These are phyloP conservation scores for Periplaneta americana DNA, from an alignment of 1,140 invertebrate species.

Conservation along the genomic window DNA sequence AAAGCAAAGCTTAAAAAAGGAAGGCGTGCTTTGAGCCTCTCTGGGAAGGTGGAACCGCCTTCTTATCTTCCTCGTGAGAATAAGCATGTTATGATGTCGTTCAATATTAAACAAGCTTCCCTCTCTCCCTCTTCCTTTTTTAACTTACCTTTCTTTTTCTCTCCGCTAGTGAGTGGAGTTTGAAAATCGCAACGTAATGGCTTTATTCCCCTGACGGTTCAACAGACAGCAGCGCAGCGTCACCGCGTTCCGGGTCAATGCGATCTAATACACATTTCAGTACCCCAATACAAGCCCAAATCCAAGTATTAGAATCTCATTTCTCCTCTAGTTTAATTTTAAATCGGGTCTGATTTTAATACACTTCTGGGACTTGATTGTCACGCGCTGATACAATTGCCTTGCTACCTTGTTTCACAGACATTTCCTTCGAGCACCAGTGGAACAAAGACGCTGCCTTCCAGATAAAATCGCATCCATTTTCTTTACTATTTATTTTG, in stretches of 20 bases:
- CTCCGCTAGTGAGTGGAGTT: background rate
- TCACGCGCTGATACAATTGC: too few relatives aligned
- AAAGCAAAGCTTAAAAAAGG: background rate
- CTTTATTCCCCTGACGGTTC: background rate
- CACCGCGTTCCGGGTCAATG: background rate
- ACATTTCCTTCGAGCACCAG: too few relatives aligned
- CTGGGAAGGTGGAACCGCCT: background rate
- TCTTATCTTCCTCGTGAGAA: background rate
- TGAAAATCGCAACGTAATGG: background rate
- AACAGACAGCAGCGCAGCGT: too few relatives aligned
- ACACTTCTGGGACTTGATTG: too few relatives aligned
- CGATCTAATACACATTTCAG: too few relatives aligned
- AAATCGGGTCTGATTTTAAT: too few relatives aligned
- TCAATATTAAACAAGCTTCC: background rate
- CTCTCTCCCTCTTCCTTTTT: too few relatives aligned
- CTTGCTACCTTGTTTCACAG: too few relatives aligned
- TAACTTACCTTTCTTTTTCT: background rate
- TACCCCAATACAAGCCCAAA: background rate
- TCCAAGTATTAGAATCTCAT: background rate
- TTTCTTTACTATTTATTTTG: too few relatives aligned
- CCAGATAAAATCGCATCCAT: too few relatives aligned
- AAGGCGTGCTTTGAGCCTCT: background rate
- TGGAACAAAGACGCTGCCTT: too few relatives aligned
- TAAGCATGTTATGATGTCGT: background rate
- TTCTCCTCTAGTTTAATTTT: background rate